Evolutionary conservation across 23 tunicate genomes (phyloP).

Genomic region (Trididemnum clinides): DNA sequence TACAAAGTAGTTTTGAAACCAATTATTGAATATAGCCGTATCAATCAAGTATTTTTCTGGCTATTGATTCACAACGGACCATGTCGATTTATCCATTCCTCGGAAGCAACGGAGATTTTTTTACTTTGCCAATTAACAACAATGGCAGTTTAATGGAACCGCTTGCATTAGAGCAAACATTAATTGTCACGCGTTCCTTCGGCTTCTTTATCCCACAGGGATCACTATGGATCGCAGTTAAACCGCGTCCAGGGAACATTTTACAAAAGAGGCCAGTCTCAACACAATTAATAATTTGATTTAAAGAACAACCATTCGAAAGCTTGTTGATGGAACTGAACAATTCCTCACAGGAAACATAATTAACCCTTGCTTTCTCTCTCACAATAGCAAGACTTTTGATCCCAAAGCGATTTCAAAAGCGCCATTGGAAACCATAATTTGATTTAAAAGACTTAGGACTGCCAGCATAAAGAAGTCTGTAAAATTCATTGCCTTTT

Average conservation of each 20-base stretch:
- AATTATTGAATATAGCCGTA: conserved; percentile 9
- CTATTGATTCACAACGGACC: conserved; percentile 16
- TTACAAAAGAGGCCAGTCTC: conserved; percentile 13
- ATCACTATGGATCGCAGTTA: neutral
- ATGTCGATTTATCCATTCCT: neutral
- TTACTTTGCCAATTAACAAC: conserved; percentile 30
- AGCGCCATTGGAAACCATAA: conserved; percentile 23
- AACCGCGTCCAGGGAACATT: conserved; percentile 10
- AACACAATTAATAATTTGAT: conserved; percentile 20
- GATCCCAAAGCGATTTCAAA: neutral
- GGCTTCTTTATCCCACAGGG: conserved; percentile 9
- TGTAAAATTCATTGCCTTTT: conserved; percentile 18
- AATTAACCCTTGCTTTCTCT: neutral
- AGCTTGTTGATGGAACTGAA: neutral
- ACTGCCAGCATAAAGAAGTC: neutral
- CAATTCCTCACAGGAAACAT: neutral
- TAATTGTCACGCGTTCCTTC: conserved; percentile 1
- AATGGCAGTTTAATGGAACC: conserved; percentile 23
- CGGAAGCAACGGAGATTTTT: conserved; percentile 34
- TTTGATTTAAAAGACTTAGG: conserved; percentile 12
- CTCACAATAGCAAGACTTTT: neutral
- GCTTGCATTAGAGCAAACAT: conserved; percentile 25
- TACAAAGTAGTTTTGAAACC: conserved; percentile 22
- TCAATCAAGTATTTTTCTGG: neutral
- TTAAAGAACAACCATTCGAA: neutral